Conservation (phyloP, 1,140 invertebrate species). For the Lethrus apterus region DNA sequence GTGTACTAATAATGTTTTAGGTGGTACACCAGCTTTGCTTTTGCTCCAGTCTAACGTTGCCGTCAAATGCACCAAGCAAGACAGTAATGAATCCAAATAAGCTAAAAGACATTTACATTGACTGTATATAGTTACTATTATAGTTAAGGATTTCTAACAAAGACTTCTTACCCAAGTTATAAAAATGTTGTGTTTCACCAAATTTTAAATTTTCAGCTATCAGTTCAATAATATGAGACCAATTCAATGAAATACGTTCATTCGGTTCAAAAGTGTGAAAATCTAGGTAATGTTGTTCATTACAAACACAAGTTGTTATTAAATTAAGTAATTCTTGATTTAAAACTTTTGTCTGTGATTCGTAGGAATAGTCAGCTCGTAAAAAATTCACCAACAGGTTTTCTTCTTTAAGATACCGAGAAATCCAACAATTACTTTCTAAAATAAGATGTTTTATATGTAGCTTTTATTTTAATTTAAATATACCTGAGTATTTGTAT, state of each 20-base stretch:
- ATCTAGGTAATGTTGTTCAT: conserved; percentile 33
- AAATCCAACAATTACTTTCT: conserved; percentile 27
- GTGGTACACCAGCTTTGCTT: conserved; percentile 34
- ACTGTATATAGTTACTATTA: no score
- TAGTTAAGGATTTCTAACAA: no score
- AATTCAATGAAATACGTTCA: conserved; percentile 17
- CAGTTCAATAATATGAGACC: conserved; percentile 33
- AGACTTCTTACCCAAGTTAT: conserved; percentile 47
- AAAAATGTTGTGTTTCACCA: conserved; percentile 44
- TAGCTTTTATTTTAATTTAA: conserved; percentile 3
- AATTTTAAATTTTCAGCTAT: conserved; percentile 36
- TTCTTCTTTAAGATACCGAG: conserved; percentile 30
- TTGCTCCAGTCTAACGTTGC: conserved; percentile 43
- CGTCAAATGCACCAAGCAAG: conserved; percentile 46
- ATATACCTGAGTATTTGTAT: conserved; percentile 27
- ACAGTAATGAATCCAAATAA: conserved; percentile 46
- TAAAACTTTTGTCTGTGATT: conserved; percentile 27
- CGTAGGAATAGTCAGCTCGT: conserved; percentile 16
- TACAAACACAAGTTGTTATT: conserved; percentile 28
- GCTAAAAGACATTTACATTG: conserved; percentile 34
- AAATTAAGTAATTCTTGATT: conserved; percentile 32
- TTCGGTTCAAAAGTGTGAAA: conserved; percentile 14
- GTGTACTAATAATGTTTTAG: conserved; percentile 18
- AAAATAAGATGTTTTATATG: background rate
- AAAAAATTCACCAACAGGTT: conserved; percentile 25